Base-by-base conservation (phyloP, 2,113 vertebrate species). In the Natator depressus region DNA sequence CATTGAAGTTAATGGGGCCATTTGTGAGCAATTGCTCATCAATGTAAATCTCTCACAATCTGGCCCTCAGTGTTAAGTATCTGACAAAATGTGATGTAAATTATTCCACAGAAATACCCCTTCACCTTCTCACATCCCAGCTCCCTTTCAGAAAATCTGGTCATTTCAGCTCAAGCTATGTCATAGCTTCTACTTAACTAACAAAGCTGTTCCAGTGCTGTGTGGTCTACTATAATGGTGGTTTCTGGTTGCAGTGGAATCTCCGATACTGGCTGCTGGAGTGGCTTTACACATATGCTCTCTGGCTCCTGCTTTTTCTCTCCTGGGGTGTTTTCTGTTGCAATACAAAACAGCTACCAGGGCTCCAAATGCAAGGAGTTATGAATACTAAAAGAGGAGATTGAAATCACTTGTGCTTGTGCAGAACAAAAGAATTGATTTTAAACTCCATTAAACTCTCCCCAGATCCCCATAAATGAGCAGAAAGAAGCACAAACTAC, bases 261-360 rank as follows among this genome's bases (percentile, higher is more conserved):
- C 22, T 89, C 85, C 1, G 2, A 75, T 51, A 8, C 20, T 25
- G 0, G 0, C 50, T 57, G 29, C 14, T 80, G 35, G 35, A n/a
- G 8, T 5, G 53, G 29, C 51, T 92, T 46, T 49, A 19, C 1
- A 0, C 42, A 5, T 4, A 84, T 46, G 31, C 50, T 88, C 82
- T 55, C 42, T 82, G 20, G 35, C 51, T 53, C 59, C 92, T n/a
- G 51, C 84, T 82, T n/a, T 24, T 8, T 47, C 6, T 84, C 93
- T 54, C 55, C n/a, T 31, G 20, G 78, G 19, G 7, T 90, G 24
- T 47, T 89, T 96, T 88, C 54, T 57, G 13, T 91, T 89, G n/a
- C 85, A 85, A 82, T 87, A 86, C 89, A n/a, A 95, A 97, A 95
- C 53, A 94, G 89, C 90, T 92, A 72, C 84, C 65, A 80, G 80